These are phyloP conservation scores for Benthosema pterotum DNA, from an alignment of 2,797 vertebrate genomes.

Conservation along the genomic window DNA sequence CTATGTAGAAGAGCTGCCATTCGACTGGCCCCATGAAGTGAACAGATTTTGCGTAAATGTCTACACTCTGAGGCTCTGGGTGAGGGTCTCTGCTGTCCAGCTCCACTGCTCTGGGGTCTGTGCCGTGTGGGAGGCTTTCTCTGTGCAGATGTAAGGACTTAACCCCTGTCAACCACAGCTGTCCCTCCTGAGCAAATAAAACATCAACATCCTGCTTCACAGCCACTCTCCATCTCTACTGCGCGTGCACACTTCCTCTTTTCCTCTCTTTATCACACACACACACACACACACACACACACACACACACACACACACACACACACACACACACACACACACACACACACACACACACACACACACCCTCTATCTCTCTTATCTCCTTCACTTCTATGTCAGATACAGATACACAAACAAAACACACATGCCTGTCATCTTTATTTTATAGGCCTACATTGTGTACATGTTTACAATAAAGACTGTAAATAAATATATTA, in stretches of 20 bases:
- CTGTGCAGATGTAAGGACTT: slow-evolving; percentile 79
- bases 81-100: too few relatives aligned
- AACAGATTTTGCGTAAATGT: too few relatives aligned
- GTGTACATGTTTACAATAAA: too few relatives aligned
- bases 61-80: too few relatives aligned
- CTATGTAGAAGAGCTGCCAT: too few relatives aligned
- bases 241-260: neutral
- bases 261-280: neutral
- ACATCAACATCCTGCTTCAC: slow-evolving; percentile 80
- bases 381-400: neutral
- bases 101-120: too few relatives aligned
- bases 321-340: neutral
- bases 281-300: neutral
- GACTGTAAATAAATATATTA: too few relatives aligned
- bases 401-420: too few relatives aligned
- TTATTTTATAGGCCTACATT: too few relatives aligned
- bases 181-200: slow-evolving; percentile 81
- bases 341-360: neutral
- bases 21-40: too few relatives aligned
- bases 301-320: slow-evolving; percentile 2
- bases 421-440: too few relatives aligned
- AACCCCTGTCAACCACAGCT: slow-evolving; percentile 75
- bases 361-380: neutral
- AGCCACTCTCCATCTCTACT: slow-evolving; percentile 27
- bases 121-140: slow-evolving; percentile 63